Evolutionary conservation across 64 coral and sea anemone genomes (phyloP), one percentile per base, ranked within the genome.

Genomic region (Dendronephthya gigantea): DNA sequence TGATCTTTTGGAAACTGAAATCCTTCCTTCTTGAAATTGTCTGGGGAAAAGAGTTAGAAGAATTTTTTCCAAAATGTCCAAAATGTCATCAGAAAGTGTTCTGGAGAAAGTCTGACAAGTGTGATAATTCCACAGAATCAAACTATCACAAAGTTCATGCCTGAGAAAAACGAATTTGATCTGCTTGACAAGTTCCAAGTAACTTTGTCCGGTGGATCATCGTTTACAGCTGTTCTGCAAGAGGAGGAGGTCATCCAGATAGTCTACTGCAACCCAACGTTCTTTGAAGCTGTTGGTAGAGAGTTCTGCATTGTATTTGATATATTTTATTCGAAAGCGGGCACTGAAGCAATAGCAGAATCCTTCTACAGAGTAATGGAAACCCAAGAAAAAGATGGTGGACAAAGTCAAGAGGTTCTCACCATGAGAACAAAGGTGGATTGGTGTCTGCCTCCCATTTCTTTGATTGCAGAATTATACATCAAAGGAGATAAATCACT

Each of bases 1-100:
- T 79, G 7, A 79, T 79, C 7, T 79, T 79, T 39, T 79, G 72
- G 72, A 79, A 79, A 79, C 31, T 79, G 17, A 79, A 79, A 33
- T 31, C 72, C 0, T 31, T 34, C 13, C 17, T 79, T 33, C 10
- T 79, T 10, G 72, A 79, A 19, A 79, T 79, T 33, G 10, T 79
- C 30, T 79, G 72, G 72, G 72, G 72, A 35, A 33, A 79, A 39
- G 72, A 34, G 72, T 2, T 33, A 1, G 27, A 79, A 33, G 15
- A 31, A 1, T 79, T 36, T 19, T 79, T 79, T 12, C 4, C 28
- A 3, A 33, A 34, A 19, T 30, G 55, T 62, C 25, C 25, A 22
- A 50, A 50, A 50, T 50, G 66, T 70, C 25, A 9, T n/a, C 9
- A 70, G 29, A 74, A 27, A 35, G n/a, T 30, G n/a, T 74, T 74